A percentile compares a stretch with the other conserved stretches of the same genome.
Conservation (phyloP, 2,113 vertebrate species). For the Suncus etruscus region DNA sequence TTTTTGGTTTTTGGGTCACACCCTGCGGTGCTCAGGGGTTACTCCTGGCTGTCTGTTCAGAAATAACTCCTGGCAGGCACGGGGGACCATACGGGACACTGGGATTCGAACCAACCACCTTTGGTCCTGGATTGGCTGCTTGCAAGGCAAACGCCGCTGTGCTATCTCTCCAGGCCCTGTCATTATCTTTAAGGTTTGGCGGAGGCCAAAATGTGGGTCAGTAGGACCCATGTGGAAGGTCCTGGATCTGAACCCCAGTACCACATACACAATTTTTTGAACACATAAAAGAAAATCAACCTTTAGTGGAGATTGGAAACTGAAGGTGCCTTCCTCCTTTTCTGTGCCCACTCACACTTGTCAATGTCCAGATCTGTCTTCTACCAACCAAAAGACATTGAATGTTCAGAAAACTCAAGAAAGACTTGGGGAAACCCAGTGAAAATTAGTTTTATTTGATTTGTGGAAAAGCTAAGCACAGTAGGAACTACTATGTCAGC, state of each 20-base stretch:
- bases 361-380: neutral
- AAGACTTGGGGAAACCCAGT: neutral
- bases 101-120: too few species aligned
- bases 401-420: neutral
- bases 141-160: too few species aligned
- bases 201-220: neutral
- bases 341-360: too few species aligned
- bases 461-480: constrained; percentile 16
- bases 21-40: too few species aligned
- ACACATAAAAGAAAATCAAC: neutral
- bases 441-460: constrained; percentile 36
- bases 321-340: neutral
- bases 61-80: too few species aligned
- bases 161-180: neutral
- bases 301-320: constrained; percentile 30
- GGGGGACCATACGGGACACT: too few species aligned
- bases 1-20: too few species aligned
- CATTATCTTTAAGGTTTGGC: constrained; percentile 16
- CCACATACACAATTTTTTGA: too few species aligned
- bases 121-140: too few species aligned
- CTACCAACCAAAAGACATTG: neutral
- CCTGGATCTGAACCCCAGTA: too few species aligned
- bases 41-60: too few species aligned
- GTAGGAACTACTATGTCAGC: neutral
- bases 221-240: neutral